These are phyloP conservation scores for Halotydeus destructor DNA, from an alignment of 1,140 invertebrate species.

Conservation along the genomic window DNA sequence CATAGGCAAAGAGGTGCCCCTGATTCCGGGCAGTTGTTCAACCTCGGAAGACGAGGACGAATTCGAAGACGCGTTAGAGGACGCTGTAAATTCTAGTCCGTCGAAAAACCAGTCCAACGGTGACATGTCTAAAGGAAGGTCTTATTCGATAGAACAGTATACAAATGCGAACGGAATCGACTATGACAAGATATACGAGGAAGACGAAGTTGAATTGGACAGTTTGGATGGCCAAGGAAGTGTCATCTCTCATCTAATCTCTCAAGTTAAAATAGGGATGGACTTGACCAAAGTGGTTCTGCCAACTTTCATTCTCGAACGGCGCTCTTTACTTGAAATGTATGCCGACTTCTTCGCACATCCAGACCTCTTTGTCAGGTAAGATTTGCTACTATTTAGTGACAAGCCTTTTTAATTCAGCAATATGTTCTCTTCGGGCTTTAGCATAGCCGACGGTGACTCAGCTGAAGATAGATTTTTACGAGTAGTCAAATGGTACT, in stretches of 20 bases:
- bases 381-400: constrained; percentile 18
- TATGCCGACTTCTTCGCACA: constrained; percentile 96
- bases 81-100: no score
- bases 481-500: constrained; percentile 76
- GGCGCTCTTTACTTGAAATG: constrained; percentile 86
- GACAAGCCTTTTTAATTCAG: neutral
- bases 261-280: constrained; percentile 79
- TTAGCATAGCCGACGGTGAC: constrained; percentile 54
- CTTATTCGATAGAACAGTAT: neutral
- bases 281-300: constrained; percentile 91
- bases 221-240: constrained; percentile 84
- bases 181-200: constrained; percentile 50
- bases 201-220: constrained; percentile 54
- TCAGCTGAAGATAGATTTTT: constrained; percentile 74
- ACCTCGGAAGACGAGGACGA: no score
- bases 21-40: no score
- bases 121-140: no score
- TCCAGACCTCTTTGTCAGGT: constrained; percentile 86
- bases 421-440: constrained; percentile 18
- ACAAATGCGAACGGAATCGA: constrained; percentile 4
- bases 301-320: constrained; percentile 88
- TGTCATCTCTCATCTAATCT: constrained; percentile 76
- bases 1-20: no score
- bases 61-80: no score
- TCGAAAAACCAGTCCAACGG: no score